Percentiles rank a stretch among this genome's conserved stretches.
These are phyloP conservation scores for Rhamnusium bicolor DNA, from an alignment of 2,888 invertebrate species.

Conservation along the genomic window DNA sequence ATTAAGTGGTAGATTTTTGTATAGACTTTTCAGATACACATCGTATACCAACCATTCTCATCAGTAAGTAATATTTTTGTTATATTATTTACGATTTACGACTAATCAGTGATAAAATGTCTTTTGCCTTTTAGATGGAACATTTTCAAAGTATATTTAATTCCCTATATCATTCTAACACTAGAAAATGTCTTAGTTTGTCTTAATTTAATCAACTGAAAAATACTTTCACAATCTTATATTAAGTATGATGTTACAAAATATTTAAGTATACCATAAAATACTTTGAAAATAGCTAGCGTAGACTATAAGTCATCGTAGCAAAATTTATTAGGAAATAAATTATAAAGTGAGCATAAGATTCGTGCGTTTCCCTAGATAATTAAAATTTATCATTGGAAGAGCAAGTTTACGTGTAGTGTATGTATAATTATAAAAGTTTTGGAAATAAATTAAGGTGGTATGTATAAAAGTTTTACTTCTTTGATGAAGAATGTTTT, in stretches of 20 bases:
- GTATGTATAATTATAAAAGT: conserved; percentile 5
- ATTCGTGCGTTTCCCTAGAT: conserved; percentile 1
- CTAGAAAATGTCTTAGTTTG: too few species aligned
- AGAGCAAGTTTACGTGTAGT: conserved; percentile 2
- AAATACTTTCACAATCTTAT: too few species aligned
- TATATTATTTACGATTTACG: too few species aligned
- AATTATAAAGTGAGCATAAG: conserved; percentile 5
- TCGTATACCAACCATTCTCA: too few species aligned
- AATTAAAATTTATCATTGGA: conserved; percentile 9
- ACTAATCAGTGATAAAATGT: too few species aligned
- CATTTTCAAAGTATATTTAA: too few species aligned
- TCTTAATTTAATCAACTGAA: too few species aligned
- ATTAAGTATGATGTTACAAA: background rate
- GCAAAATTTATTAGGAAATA: conserved; percentile 7
- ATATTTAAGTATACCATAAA: background rate
- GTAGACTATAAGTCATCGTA: background rate
- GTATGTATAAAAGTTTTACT: background rate
- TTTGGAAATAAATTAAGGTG: background rate
- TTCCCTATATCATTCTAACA: too few species aligned
- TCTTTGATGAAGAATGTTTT: background rate
- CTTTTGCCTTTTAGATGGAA: too few species aligned
- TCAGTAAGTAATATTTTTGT: too few species aligned
- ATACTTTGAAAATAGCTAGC: background rate
- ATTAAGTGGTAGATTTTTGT: too few species aligned
- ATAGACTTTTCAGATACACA: too few species aligned